Base-by-base conservation (phyloP, 2,888 invertebrate species). In the Scotopteryx bipunctaria region DNA sequence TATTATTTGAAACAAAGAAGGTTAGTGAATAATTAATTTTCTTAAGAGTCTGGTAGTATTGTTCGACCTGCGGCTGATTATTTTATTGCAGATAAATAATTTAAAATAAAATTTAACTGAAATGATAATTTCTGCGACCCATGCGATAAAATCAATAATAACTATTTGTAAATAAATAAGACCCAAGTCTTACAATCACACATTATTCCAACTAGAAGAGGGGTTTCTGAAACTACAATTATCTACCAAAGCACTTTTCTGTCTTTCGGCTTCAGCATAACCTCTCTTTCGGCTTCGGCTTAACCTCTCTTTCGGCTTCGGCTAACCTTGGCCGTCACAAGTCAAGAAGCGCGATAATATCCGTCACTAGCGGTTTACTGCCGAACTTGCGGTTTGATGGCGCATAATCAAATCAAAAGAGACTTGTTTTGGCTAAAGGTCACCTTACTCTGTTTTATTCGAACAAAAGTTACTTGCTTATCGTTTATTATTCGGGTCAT, bases 321-420 rank as follows among this genome's bases (percentile, higher is more conserved):
- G n/a, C n/a, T n/a, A 23, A 11, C 4, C 1, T 19, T 9, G 9
- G 0, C 16, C 21, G 17, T 33, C n/a, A 35, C 8, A 52, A 32
- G 31, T 31, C 46, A 50, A 48, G 52, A 47, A 56, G 40, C 17
- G 40, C 43, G 47, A 31, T 46, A 43, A 51, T 49, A 51, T 52
- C 48, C 54, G 54, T 38, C 40, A 42, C 40, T 50, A 44, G 43
- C 31, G 46, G 31, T 55, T 60, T 63, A 63, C 59, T 45, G 53
- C 14, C 32, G 9, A 60, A 63, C 60, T 63, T 63, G 46, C 25
- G 42, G 55, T 56, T 62, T 50, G 47, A 55, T 57, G 42, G 46
- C 55, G 56, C 56, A 53, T 60, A 62, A 62, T 60, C 56, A 62
- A 62, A 62, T 60, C 50, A 47, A 55, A 58, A 43, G 56, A 38